Evolutionary conservation across 2,113 vertebrate species (phyloP).

Genomic region (Lasiurus cinereus): DNA sequence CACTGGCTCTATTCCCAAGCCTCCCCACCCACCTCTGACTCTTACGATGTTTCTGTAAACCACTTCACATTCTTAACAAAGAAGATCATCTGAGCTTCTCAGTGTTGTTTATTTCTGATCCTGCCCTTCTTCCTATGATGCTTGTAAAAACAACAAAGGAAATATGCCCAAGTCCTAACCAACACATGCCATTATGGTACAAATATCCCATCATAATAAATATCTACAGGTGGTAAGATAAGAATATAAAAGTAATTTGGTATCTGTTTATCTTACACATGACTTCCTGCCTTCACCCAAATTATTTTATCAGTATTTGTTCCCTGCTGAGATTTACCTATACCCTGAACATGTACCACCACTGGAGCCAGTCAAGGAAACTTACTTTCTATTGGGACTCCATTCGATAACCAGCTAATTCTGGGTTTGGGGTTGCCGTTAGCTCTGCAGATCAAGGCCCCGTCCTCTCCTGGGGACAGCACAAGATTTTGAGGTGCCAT

Average conservation of each 20-base stretch:
- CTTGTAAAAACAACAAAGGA: not conserved
- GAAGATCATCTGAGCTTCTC: not conserved
- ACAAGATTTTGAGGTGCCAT: conserved; percentile 93
- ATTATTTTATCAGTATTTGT: not conserved
- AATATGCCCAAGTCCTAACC: not conserved
- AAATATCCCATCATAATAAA: not conserved
- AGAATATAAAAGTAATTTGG: not conserved
- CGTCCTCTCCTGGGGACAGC: conserved; percentile 94
- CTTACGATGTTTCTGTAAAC: not conserved
- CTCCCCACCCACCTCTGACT: not conserved
- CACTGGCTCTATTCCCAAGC: not conserved
- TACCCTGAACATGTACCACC: not conserved
- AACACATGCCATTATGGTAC: not conserved
- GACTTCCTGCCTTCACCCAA: not conserved
- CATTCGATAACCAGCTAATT: conserved; percentile 95
- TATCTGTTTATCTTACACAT: not conserved
- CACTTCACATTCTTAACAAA: conserved; percentile 8
- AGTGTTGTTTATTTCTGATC: not conserved
- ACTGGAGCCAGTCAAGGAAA: not conserved
- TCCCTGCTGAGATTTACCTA: not conserved
- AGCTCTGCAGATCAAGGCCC: conserved; percentile 93
- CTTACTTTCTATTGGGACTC: conserved; percentile 95
- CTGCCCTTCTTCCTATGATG: not conserved
- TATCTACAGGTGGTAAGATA: not conserved
- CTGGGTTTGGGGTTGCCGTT: conserved; percentile 95